A percentile compares a stretch with the other conserved stretches of the same genome.
These are phyloP conservation scores for Petrocephalus schoutedeni DNA, from an alignment of 2,797 vertebrate species.

Conservation along the genomic window DNA sequence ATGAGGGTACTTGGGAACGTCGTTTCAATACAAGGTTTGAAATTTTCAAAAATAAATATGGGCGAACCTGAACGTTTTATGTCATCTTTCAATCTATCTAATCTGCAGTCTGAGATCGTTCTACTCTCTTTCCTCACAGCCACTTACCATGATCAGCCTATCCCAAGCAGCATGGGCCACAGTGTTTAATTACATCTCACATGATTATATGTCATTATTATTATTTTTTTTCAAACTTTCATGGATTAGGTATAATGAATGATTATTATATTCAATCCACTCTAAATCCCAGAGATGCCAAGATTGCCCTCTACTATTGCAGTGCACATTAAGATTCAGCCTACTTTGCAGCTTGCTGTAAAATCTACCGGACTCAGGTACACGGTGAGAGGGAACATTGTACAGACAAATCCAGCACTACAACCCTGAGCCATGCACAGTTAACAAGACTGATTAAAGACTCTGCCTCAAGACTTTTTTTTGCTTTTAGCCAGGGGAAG, in stretches of 20 bases:
- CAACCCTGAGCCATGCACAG: neutral
- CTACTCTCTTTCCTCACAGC: neutral
- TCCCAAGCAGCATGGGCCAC: neutral
- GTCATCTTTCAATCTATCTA: neutral
- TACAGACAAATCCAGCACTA: neutral
- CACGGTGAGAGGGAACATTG: neutral
- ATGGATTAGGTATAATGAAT: neutral
- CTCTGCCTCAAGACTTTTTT: neutral
- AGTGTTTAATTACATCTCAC: neutral
- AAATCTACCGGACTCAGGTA: neutral
- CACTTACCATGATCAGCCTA: neutral
- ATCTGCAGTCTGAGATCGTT: too few species aligned
- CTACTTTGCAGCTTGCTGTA: neutral
- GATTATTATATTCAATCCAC: neutral
- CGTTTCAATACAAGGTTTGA: neutral
- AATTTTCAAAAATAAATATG: neutral
- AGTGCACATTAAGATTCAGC: neutral
- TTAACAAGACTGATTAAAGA: constrained; percentile 13
- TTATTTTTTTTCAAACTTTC: neutral
- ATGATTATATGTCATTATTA: neutral
- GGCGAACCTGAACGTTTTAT: neutral
- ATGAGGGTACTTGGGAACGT: neutral
- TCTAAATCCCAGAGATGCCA: neutral
- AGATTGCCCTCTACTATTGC: neutral
- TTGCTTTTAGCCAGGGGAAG: neutral